A percentile compares a stretch with the other conserved stretches of the same genome.
Evolutionary conservation across 2,797 vertebrate species (phyloP).

Genomic region (Muscicapa comitata): DNA sequence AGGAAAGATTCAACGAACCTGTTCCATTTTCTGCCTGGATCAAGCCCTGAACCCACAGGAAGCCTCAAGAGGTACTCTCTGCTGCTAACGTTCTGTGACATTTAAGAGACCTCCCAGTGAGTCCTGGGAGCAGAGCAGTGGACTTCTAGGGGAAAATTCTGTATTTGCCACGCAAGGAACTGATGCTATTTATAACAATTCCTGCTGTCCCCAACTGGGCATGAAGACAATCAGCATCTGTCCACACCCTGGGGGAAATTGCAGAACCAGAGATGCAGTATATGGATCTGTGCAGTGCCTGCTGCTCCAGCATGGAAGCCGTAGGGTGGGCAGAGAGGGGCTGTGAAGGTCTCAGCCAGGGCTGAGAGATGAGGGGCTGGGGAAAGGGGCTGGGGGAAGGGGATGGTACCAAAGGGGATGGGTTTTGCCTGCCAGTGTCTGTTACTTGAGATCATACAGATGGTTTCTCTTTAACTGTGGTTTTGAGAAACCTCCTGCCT

Average conservation of each 20-base stretch:
- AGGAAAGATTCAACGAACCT: not conserved
- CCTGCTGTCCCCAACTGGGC: conserved; percentile 52
- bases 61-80: conserved; percentile 22
- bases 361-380: not conserved
- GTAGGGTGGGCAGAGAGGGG: not conserved
- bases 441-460: conserved; percentile 57
- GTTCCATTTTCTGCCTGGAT: conserved; percentile 9
- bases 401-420: not conserved
- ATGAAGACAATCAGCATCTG: conserved; percentile 59
- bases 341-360: not conserved
- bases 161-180: not conserved
- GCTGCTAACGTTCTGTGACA: conserved; percentile 8
- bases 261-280: not conserved
- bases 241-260: conserved; percentile 47
- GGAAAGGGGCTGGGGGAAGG: not conserved
- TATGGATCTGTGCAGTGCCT: not conserved
- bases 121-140: not conserved
- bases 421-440: not conserved
- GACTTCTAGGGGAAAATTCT: conserved; percentile 12
- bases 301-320: not conserved
- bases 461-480: conserved; percentile 60
- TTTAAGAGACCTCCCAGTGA: conserved; percentile 18
- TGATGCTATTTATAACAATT: conserved; percentile 51
- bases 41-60: conserved; percentile 29
- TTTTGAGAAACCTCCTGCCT: conserved; percentile 42